These are phyloP conservation scores for Myripristis murdjan DNA, from an alignment of 2,797 vertebrate genomes.

Conservation along the genomic window DNA sequence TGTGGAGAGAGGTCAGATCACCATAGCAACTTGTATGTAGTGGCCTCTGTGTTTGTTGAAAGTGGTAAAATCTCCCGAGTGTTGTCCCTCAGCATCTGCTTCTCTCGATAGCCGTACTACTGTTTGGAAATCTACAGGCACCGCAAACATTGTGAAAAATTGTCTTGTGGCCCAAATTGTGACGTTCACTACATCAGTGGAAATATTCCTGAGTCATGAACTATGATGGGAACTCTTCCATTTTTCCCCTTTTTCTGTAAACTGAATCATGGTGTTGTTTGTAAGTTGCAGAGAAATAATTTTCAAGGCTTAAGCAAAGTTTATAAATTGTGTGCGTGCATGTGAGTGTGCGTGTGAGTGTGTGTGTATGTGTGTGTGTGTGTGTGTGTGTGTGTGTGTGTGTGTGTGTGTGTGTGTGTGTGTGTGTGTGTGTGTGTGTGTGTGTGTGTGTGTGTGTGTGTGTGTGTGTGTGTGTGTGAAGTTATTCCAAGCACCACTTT, in stretches of 20 bases:
- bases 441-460: too few relatives aligned
- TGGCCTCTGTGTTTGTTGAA: not conserved
- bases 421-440: not conserved
- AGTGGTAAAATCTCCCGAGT: too few relatives aligned
- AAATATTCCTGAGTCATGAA: not conserved
- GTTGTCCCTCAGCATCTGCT: not conserved
- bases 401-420: too few relatives aligned
- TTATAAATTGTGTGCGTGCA: not conserved
- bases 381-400: not conserved
- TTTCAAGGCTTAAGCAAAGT: not conserved
- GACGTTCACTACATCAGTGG: not conserved
- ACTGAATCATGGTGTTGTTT: not conserved
- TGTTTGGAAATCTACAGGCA: not conserved
- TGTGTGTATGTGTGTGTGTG: too few relatives aligned
- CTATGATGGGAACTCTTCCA: not conserved
- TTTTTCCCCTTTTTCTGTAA: not conserved
- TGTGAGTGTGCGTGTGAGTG: too few relatives aligned
- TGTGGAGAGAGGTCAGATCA: constrained; percentile 9
- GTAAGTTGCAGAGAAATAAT: not conserved
- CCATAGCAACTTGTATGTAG: constrained; percentile 44
- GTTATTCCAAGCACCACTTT: not conserved
- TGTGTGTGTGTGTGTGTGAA: not conserved
- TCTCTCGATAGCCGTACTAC: not conserved
- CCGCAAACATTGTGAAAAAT: not conserved
- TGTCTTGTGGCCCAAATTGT: not conserved